Base-by-base conservation (phyloP, 1,140 invertebrate species). In the Drosophila willistoni region DNA sequence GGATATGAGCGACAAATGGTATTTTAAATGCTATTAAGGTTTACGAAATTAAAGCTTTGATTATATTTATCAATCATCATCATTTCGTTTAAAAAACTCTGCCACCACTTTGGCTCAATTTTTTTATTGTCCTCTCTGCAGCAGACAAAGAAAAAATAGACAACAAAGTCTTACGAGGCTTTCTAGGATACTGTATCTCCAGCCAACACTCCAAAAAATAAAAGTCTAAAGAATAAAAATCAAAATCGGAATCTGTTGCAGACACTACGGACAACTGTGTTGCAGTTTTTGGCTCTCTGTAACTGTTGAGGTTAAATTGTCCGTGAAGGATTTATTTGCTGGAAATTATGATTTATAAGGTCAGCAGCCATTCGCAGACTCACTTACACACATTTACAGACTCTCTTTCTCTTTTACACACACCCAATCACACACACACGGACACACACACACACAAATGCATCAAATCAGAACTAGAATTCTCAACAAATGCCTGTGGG, bases 291-390 rank as follows among this genome's bases (percentile, higher is more conserved):
- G 79, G 61, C 68, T 75, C 44, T 39, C 60, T 55, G 62, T 60
- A 65, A 72, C 59, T 71, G 65, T 67, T 62, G 55, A 73, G 71
- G 84, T 82, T 89, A 74, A 87, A 87, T 87, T 87, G 84, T 80
- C 84, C 83, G 80, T 89, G 71, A 87, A 87, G 84, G 83, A 87
- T 87, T 87, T 87, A 87, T 87, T 89, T 89, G 79, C 81, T 84
- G 68, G 77, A 80, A 83, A 87, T 87, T 89, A 87, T 87, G 83
- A 87, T 87, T 87, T 87, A 89, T 87, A 87, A 89, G 83, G 64
- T 72, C 68, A 80, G 68, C 73, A 76, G 83, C 76, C 83, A 79
- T 74, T 69, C 64, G 51, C 73, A 78, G 68, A 75, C 66, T 60
- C 76, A 79, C 39, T 70, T 59, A 63, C 71, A 79, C 44, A 66